Evolutionary conservation across 2,888 invertebrate genomes (phyloP).

Genomic region (Campoplex nolae): DNA sequence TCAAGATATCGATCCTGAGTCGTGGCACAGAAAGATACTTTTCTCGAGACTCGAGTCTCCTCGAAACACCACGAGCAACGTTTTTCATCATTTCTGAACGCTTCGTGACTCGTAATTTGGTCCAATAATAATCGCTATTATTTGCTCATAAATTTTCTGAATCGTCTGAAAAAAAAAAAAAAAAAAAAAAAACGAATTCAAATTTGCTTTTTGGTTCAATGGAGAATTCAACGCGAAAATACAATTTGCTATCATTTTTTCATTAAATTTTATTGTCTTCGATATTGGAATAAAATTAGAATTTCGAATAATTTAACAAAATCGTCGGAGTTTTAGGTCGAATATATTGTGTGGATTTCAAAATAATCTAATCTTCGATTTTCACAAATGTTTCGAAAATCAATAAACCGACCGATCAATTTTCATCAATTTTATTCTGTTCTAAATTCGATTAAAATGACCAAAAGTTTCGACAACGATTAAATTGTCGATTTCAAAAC

Average conservation of each 20-base stretch:
- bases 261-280: background rate
- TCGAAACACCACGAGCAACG: background rate
- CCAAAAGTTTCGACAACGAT: too few species aligned
- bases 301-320: background rate
- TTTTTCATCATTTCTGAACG: background rate
- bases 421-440: background rate
- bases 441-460: too few species aligned
- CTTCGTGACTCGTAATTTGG: background rate
- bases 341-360: background rate
- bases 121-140: background rate
- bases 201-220: background rate
- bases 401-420: background rate
- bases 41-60: background rate
- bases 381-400: background rate
- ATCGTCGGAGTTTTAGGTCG: background rate
- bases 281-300: background rate
- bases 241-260: background rate
- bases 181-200: conserved; percentile 3
- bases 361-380: background rate
- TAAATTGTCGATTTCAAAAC: too few species aligned
- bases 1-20: background rate
- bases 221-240: background rate
- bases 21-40: background rate
- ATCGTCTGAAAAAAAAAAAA: background rate
- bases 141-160: background rate